Evolutionary conservation across 2,888 invertebrate species (phyloP).

Genomic region (Acanthosepion pharaonis): DNA sequence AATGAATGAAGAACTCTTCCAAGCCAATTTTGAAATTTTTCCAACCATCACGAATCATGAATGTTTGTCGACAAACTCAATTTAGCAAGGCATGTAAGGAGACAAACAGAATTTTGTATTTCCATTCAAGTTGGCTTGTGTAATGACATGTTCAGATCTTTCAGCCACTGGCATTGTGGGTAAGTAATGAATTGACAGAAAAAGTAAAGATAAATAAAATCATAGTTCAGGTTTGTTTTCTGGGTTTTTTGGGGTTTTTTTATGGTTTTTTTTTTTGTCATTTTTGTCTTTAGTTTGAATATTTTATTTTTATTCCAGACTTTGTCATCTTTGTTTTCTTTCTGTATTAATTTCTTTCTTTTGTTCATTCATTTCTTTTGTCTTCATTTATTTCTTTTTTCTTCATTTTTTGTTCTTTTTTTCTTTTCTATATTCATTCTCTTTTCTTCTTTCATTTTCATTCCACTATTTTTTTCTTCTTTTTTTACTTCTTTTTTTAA

Average conservation of each 20-base stretch:
- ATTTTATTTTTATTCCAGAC: not conserved
- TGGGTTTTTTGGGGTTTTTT: too few relatives aligned
- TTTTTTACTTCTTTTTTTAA: too few relatives aligned
- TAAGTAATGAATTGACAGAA: not conserved
- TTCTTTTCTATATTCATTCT: too few relatives aligned
- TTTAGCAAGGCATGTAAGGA: not conserved
- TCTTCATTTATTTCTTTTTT: too few relatives aligned
- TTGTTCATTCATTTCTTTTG: not conserved
- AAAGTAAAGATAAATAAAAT: constrained; percentile 2
- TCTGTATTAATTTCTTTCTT: not conserved
- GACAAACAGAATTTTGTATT: constrained; percentile 16
- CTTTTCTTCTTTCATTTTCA: too few relatives aligned
- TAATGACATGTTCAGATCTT: not conserved
- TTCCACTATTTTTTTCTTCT: too few relatives aligned
- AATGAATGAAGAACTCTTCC: not conserved
- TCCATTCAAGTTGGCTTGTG: not conserved
- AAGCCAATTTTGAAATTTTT: not conserved
- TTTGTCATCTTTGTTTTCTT: not conserved
- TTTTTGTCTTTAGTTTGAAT: not conserved
- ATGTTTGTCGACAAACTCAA: not conserved
- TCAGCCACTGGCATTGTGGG: not conserved
- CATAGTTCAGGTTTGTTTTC: not conserved
- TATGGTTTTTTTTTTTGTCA: not conserved
- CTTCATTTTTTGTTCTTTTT: too few relatives aligned
- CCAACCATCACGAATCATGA: not conserved